Percentiles rank a stretch among this genome's conserved stretches.
Conservation (phyloP, 2,888 invertebrate genomes). For the Lacanobia wlatinum region DNA sequence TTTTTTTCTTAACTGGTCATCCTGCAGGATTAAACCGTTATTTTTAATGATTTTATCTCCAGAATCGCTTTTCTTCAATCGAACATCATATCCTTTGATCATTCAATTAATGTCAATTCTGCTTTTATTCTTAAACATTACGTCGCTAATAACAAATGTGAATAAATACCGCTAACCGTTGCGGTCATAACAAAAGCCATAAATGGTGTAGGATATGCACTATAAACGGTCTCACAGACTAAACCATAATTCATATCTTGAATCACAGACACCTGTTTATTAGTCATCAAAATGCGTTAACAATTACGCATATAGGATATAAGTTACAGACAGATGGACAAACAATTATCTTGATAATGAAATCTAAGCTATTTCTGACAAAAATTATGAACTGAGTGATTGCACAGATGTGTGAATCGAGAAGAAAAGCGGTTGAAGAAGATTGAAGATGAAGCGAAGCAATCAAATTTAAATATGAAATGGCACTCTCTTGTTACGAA, state of each 20-base stretch:
- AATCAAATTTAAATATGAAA: conserved; percentile 31
- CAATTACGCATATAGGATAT: conserved; percentile 62
- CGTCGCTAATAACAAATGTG: conserved; percentile 19
- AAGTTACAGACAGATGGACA: conserved; percentile 49
- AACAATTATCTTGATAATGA: conserved; percentile 60
- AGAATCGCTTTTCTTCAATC: not conserved
- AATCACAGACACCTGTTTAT: conserved; percentile 73
- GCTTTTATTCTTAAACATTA: conserved; percentile 21
- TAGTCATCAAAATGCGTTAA: conserved; percentile 68
- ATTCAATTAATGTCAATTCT: not conserved
- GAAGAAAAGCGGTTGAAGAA: conserved; percentile 3
- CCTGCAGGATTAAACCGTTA: not conserved
- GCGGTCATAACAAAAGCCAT: conserved; percentile 46
- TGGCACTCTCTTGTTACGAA: not conserved
- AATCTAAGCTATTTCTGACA: conserved; percentile 50
- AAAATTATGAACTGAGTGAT: conserved; percentile 49
- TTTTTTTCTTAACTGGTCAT: not conserved
- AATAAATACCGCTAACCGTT: conserved; percentile 26
- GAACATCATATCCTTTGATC: not conserved
- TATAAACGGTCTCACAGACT: conserved; percentile 29
- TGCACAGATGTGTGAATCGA: not conserved
- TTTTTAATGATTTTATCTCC: not conserved
- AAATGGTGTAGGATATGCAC: conserved; percentile 45
- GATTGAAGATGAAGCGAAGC: conserved; percentile 12
- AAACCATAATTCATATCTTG: conserved; percentile 56